Conservation (phyloP, 2,888 invertebrate species). For the Serripes groenlandicus region DNA sequence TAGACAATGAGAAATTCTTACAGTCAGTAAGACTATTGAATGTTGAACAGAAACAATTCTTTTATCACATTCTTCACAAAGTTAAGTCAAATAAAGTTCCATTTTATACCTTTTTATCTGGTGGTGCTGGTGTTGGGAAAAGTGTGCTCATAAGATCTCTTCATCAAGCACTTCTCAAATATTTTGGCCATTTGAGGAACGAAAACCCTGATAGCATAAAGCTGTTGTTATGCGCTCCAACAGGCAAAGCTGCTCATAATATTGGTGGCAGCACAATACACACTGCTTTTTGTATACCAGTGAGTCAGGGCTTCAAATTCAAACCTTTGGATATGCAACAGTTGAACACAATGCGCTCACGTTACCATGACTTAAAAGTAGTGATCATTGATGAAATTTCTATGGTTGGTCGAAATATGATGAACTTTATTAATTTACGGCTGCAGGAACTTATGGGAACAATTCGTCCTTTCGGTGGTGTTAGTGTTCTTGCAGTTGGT, state of each 20-base stretch:
- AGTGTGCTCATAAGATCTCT: slow-evolving; percentile 46
- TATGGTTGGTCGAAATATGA: slow-evolving; percentile 62
- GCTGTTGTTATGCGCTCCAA: slow-evolving; percentile 55
- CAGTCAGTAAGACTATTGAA: slow-evolving; percentile 46
- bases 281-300: slow-evolving; percentile 48
- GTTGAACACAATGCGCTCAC: slow-evolving; percentile 19
- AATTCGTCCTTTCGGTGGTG: slow-evolving; percentile 52
- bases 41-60: slow-evolving; percentile 46
- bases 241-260: slow-evolving; percentile 58
- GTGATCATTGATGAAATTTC: slow-evolving; percentile 65
- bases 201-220: slow-evolving; percentile 38
- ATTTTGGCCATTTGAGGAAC: neutral
- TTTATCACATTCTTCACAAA: slow-evolving; percentile 47
- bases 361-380: slow-evolving; percentile 40
- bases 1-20: slow-evolving; percentile 46
- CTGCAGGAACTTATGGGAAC: slow-evolving; percentile 61
- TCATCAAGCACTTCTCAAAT: slow-evolving; percentile 33
- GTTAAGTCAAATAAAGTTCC: slow-evolving; percentile 48
- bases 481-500: slow-evolving; percentile 58
- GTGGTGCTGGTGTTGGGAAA: slow-evolving; percentile 67
- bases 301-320: slow-evolving; percentile 37
- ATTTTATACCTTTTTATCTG: slow-evolving; percentile 57
- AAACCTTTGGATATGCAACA: slow-evolving; percentile 54
- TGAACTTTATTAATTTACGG: slow-evolving; percentile 55
- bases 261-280: slow-evolving; percentile 44